Percentiles rank a stretch among this genome's conserved stretches.
Evolutionary conservation across 2,113 vertebrate genomes (phyloP).

Genomic region (Myotis brandtii): DNA sequence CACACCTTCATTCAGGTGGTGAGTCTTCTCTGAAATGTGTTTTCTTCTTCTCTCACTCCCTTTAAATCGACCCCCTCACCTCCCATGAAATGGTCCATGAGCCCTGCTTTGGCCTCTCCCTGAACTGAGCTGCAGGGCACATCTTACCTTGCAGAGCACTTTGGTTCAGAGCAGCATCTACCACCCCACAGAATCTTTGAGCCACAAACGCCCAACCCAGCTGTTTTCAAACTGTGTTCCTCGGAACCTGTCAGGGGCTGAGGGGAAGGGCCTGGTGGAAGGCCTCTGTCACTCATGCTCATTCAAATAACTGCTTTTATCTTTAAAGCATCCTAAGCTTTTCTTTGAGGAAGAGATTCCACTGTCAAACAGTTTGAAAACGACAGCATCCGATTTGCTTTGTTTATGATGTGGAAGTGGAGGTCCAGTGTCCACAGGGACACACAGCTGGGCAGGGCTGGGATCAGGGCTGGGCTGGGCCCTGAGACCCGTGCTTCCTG

Average conservation of each 20-base stretch:
- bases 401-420: background rate
- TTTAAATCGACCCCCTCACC: background rate
- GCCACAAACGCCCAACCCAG: background rate
- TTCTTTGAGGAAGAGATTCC: background rate
- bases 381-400: background rate
- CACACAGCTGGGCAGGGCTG: background rate
- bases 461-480: too few relatives aligned
- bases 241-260: background rate
- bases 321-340: slow-evolving; percentile 2
- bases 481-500: background rate
- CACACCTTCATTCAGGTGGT: background rate
- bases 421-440: background rate
- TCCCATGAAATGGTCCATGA: background rate
- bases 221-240: background rate
- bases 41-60: background rate
- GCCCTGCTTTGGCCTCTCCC: background rate
- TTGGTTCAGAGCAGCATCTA: background rate
- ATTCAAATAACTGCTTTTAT: background rate
- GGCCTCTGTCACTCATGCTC: background rate
- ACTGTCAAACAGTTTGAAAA: background rate
- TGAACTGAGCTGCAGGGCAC: background rate
- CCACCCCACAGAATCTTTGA: background rate
- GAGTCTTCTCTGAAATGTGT: background rate
- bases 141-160: background rate
- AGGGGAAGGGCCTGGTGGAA: background rate